Percentiles rank a stretch among this genome's conserved stretches.
Evolutionary conservation across 2,113 vertebrate genomes (phyloP).

Genomic region (Heterochromis multidens): DNA sequence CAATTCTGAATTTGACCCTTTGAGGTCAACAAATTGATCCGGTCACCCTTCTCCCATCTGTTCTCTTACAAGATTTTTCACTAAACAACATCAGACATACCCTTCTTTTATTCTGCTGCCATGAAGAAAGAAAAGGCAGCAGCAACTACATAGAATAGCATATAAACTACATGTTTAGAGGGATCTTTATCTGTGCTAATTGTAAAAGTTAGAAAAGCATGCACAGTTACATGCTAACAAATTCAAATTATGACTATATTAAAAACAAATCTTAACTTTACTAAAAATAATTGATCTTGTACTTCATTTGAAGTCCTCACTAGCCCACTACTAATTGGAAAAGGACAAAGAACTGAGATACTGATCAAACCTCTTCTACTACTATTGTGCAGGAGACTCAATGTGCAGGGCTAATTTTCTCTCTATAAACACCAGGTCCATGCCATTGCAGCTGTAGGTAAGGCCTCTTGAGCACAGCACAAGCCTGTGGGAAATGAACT

Average conservation of each 20-base stretch:
- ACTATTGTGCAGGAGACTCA: not conserved
- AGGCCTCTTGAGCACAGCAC: not conserved
- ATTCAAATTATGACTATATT: not conserved
- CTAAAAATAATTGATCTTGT: not conserved
- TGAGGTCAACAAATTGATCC: constrained; percentile 53
- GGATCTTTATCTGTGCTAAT: not conserved
- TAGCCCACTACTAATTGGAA: not conserved
- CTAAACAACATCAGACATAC: constrained; percentile 15
- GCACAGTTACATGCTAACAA: not conserved
- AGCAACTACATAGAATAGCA: not conserved
- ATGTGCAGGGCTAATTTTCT: not conserved
- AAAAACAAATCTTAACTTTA: not conserved
- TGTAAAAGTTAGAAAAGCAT: not conserved
- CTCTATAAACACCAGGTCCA: not conserved
- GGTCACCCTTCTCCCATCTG: not conserved
- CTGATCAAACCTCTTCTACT: not conserved
- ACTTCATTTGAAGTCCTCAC: not conserved
- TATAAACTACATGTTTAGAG: not conserved
- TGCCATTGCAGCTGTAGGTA: not conserved
- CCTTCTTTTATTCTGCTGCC: not conserved
- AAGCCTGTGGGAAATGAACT: not conserved
- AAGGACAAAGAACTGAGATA: not conserved
- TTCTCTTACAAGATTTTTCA: not conserved
- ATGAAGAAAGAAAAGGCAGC: not conserved
- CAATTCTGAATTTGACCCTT: constrained; percentile 47